phyloP scores from a whole-genome alignment of 2,888 invertebrate species.

The Polyploca ridens region DNA sequence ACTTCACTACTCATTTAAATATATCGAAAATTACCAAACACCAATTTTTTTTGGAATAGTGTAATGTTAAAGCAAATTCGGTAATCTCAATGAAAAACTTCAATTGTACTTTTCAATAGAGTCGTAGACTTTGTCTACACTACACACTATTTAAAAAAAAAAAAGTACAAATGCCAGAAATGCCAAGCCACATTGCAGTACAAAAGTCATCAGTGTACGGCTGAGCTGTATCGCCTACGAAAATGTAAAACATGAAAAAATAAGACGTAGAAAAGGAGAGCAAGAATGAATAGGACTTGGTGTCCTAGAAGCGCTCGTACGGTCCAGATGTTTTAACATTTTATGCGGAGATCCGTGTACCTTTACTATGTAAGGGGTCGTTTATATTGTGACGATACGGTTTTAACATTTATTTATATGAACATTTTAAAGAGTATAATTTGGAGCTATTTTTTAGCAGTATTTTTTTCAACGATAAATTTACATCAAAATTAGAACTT shows the following conservation, averaged over 20 bases:
- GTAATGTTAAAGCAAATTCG: not conserved
- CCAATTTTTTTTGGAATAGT: not conserved
- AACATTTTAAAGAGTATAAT: not conserved
- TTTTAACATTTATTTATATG: not conserved
- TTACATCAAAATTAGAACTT: no score
- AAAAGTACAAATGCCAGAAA: slow-evolving; percentile 13
- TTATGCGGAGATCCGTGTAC: slow-evolving; percentile 39
- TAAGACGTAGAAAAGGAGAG: slow-evolving; percentile 46
- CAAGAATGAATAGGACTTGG: slow-evolving; percentile 57
- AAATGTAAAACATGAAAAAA: slow-evolving; percentile 56
- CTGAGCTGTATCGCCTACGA: slow-evolving; percentile 27
- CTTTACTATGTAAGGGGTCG: slow-evolving; percentile 5
- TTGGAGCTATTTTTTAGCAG: no score
- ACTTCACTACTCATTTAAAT: no score
- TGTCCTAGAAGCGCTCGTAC: slow-evolving; percentile 50
- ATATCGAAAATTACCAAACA: no score
- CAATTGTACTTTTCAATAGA: not conserved
- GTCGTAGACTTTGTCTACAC: no score
- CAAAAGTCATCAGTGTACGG: slow-evolving; percentile 34
- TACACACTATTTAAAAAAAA: no score
- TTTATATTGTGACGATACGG: not conserved
- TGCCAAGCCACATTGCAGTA: slow-evolving; percentile 17
- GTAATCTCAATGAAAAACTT: not conserved
- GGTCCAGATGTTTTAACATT: slow-evolving; percentile 66
- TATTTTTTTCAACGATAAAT: no score